Evolutionary conservation across 2,113 vertebrate genomes (phyloP).

Genomic region (Antechinus stuartii): DNA sequence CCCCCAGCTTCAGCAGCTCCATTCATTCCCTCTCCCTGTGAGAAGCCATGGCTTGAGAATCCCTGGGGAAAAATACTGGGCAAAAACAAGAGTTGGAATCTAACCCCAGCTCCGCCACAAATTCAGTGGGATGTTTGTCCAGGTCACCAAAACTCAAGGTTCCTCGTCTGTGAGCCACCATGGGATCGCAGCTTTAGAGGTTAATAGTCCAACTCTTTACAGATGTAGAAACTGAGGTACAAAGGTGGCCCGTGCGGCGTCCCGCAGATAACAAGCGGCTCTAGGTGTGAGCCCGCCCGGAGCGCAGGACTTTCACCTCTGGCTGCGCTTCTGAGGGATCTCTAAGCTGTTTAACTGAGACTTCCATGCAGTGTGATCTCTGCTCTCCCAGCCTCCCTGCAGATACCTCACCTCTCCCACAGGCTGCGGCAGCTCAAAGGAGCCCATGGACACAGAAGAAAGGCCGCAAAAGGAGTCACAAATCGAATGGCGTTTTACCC

Average conservation of each 20-base stretch:
- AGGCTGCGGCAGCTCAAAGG: neutral
- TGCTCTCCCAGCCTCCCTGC: neutral
- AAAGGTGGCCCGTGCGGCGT: neutral
- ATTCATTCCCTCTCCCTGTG: neutral
- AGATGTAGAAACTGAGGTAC: neutral
- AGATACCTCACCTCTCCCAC: neutral
- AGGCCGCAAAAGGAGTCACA: neutral
- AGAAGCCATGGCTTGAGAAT: neutral
- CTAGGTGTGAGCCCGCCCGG: neutral
- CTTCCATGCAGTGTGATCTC: neutral
- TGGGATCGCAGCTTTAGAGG: too few species aligned
- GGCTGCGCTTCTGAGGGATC: neutral
- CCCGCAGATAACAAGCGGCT: neutral
- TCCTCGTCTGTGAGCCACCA: neutral
- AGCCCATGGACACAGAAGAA: neutral
- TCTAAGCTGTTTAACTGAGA: neutral
- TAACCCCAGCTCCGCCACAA: neutral
- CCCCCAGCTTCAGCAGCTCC: neutral
- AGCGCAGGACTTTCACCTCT: neutral
- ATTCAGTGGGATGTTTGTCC: neutral
- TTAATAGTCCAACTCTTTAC: neutral
- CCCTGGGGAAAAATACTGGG: neutral
- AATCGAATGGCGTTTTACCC: neutral
- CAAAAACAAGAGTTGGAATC: slow-evolving; percentile 5
- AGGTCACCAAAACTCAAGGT: neutral